Conservation (phyloP, 2,797 vertebrate genomes). For the Pipistrellus kuhlii region DNA sequence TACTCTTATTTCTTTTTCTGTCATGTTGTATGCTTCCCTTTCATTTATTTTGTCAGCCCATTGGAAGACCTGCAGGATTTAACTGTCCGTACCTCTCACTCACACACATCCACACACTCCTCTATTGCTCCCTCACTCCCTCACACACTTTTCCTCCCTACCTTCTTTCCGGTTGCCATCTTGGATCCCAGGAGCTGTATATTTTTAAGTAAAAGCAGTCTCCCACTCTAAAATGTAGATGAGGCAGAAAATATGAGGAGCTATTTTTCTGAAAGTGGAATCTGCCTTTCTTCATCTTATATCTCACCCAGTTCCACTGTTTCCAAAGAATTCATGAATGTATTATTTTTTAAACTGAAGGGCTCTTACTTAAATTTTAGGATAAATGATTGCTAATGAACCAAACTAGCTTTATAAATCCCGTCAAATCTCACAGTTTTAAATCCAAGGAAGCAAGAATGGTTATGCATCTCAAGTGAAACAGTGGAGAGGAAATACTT, state of each 20-base stretch:
- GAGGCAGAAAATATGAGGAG: not conserved
- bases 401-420: not conserved
- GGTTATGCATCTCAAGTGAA: not conserved
- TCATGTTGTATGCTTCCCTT: too few species aligned
- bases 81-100: too few species aligned
- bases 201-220: not conserved
- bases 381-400: not conserved
- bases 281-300: not conserved
- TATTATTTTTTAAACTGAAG: constrained; percentile 7
- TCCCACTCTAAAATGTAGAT: not conserved
- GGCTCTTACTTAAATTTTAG: not conserved
- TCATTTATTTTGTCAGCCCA: too few species aligned
- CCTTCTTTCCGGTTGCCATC: too few species aligned
- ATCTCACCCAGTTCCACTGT: not conserved
- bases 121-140: too few species aligned
- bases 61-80: too few species aligned
- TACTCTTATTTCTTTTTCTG: too few species aligned
- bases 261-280: not conserved
- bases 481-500: not conserved
- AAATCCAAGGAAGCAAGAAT: not conserved
- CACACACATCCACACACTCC: too few species aligned
- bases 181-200: too few species aligned
- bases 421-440: not conserved
- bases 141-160: too few species aligned
- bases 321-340: not conserved